These are phyloP conservation scores for Chrysotoxum bicinctum DNA, from an alignment of 2,888 invertebrate genomes.

Conservation along the genomic window DNA sequence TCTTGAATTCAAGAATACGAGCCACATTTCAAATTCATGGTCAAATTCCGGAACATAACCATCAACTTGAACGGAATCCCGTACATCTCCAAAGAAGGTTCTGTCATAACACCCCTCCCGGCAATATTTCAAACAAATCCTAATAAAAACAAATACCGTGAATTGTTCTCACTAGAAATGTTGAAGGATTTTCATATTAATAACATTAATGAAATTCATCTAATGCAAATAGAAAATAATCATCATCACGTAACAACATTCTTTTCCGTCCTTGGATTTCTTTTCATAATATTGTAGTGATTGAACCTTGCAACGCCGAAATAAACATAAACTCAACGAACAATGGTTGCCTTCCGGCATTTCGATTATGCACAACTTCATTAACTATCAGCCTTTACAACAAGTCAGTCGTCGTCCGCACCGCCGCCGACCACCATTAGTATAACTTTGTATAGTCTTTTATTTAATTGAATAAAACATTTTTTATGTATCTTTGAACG, in stretches of 20 bases:
- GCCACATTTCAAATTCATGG: constrained; percentile 31
- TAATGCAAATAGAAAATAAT: constrained; percentile 25
- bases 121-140: constrained; percentile 45
- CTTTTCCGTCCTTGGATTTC: constrained; percentile 5
- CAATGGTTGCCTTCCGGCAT: no score
- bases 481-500: no score
- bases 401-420: no score
- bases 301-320: no score
- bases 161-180: constrained; percentile 43
- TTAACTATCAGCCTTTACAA: no score
- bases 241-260: constrained; percentile 10
- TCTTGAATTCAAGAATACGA: constrained; percentile 15
- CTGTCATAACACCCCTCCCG: constrained; percentile 29
- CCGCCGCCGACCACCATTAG: no score
- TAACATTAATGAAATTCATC: constrained; percentile 34
- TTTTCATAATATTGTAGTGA: background rate
- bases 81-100: constrained; percentile 37
- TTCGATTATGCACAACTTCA: no score
- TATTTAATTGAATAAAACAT: no score
- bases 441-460: no score
- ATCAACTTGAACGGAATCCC: constrained; percentile 32
- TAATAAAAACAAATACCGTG: constrained; percentile 29
- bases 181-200: constrained; percentile 46
- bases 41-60: constrained; percentile 57
- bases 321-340: no score